Evolutionary conservation across 2,113 vertebrate genomes (phyloP), one percentile per base, ranked within the genome.

Genomic region (Callopanchax toddi): DNA sequence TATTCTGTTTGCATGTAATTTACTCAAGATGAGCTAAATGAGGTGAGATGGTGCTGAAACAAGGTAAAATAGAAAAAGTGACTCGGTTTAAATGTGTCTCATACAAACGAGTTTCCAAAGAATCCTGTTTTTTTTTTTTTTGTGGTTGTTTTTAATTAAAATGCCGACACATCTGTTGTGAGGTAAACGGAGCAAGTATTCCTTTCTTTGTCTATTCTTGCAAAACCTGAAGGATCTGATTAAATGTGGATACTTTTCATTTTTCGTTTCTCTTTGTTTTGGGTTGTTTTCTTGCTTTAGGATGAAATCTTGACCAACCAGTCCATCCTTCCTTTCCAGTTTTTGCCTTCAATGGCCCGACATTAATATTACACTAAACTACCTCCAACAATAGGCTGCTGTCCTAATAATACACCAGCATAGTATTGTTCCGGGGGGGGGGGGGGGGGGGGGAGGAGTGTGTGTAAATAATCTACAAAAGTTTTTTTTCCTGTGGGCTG

Each of bases 1-100:
- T 59, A 48, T 54, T 62, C 12, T 69, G 22, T 60, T 64, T 64
- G 23, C 29, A 36, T 55, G 34, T 59, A 70, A 12, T 39, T 13
- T 51, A 17, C 18, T 13, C 2, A 12, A 36, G 21, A 23, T 16
- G 26, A 7, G 26, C 26, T 29, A 7, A 29, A 29, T 7, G 26
- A 29, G 26, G 26, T 11, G 29, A 12, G 18, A 53, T 36, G 29
- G 50, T 36, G 46, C n/a, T 34, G 2, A 20, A 20, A 34, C 17
- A 26, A 26, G 26, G 6, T 26, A 26, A 26, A n/a, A n/a, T n/a
- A n/a, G n/a, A n/a, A n/a, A n/a, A n/a, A n/a, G n/a, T n/a, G n/a
- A n/a, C n/a, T n/a, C n/a, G n/a, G n/a, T n/a, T n/a, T n/a, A n/a
- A n/a, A n/a, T n/a, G n/a, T n/a, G n/a, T n/a, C n/a, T n/a, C n/a